Evolutionary conservation across 64 coral and sea anemone species (phyloP).

Genomic region (Cladopsammia gracilis): DNA sequence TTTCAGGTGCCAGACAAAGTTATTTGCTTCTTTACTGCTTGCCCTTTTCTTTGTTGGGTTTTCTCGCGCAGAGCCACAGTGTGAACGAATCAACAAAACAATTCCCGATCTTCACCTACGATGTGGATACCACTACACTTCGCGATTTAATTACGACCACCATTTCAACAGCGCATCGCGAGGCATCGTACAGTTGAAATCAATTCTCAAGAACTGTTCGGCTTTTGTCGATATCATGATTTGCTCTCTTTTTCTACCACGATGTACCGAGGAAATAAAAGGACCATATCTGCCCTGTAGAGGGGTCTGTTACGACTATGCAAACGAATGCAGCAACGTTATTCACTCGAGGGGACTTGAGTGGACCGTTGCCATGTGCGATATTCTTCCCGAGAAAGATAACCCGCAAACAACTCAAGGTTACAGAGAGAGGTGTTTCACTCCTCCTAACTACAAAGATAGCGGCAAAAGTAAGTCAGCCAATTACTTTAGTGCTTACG

Average conservation of each 20-base stretch:
- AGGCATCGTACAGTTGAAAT: background rate
- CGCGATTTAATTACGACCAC: background rate
- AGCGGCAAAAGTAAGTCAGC: slow-evolving; percentile 36
- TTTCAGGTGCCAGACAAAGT: background rate
- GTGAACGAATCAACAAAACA: slow-evolving; percentile 9
- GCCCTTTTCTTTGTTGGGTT: background rate
- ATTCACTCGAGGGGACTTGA: background rate
- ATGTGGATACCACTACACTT: slow-evolving; percentile 19
- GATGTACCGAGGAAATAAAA: slow-evolving; percentile 42
- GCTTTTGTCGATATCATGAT: slow-evolving; percentile 25
- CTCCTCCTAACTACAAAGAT: slow-evolving; percentile 46
- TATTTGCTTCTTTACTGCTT: background rate
- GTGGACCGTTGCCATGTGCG: slow-evolving; percentile 41
- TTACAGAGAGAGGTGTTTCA: slow-evolving; percentile 63
- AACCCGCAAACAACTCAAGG: slow-evolving; percentile 25
- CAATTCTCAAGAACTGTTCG: slow-evolving; percentile 14
- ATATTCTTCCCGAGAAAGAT: slow-evolving; percentile 58
- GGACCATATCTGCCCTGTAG: slow-evolving; percentile 69
- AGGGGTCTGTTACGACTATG: slow-evolving; percentile 55
- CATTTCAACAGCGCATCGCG: background rate
- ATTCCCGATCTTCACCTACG: background rate
- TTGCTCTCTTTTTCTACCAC: slow-evolving; percentile 57
- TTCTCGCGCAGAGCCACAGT: background rate
- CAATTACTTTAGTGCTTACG: background rate
- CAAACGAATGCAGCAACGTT: background rate